Base-by-base conservation (phyloP, 2,888 invertebrate species). In the Hydrotaea cyrtoneurina region DNA sequence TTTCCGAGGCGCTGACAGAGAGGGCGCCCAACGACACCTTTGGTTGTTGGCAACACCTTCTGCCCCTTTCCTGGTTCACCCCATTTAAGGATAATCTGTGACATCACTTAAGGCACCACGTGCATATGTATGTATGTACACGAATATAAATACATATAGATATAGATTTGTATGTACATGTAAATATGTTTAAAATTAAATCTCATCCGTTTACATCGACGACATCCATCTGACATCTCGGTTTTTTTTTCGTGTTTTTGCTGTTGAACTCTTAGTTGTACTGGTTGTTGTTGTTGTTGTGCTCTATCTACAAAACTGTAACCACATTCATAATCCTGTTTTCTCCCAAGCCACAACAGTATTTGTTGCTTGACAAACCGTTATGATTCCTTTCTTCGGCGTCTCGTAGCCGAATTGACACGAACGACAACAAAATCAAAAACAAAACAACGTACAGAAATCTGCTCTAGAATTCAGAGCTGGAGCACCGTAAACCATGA, bases 271-370 rank as follows among this genome's bases (percentile, higher is more conserved):
- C 19, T 3, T 4, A n/a, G n/a, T n/a, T n/a, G n/a, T n/a, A n/a
- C 7, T 21, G 55, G 21, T 55, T 53, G 21, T 15, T 5, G 59
- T 59, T 5, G 59, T 26, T 7, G 59, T 21, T n/a, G 31, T 31
- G 1, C 7, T 23, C 15, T 31, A n/a, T 15, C 36, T n/a, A n/a
- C 3, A 17, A 23, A 46, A 31, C 21, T 8, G 69, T 23, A 84
- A 82, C 85, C 74, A 50, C 79, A 82, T 77, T 71, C 59, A 80
- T 75, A 80, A 85, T 82, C 82, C 82, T 74, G 82, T 85, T 85
- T 79, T 69, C 39, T 72, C 26, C n/a, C 74, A 79, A 69, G 55
- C 43, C 76, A 57, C 69, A 66, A 59, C 55, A 81, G 50, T 36
- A 53, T 74, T 82, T 77, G 64, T 36, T 36, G 39, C 73, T 82